phyloP scores from a whole-genome alignment of 2,888 invertebrate species.

The Lochmaea crataegi region DNA sequence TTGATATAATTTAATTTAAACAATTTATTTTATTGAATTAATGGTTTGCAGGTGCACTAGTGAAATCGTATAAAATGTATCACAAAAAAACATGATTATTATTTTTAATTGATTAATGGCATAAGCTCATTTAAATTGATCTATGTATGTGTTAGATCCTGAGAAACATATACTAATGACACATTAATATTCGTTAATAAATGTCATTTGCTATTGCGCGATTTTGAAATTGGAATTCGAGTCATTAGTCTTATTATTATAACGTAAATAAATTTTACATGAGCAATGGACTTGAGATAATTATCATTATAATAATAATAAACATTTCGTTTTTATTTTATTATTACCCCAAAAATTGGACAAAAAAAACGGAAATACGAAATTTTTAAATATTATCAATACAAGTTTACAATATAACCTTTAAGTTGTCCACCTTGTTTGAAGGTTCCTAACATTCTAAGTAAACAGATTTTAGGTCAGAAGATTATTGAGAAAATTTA shows the following conservation, averaged over 20 bases:
- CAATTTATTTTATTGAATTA: not conserved
- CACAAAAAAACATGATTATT: not conserved
- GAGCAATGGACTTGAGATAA: not conserved
- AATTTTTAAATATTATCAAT: too few species aligned
- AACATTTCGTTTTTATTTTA: too few species aligned
- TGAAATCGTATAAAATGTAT: constrained; percentile 6
- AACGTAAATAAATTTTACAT: not conserved
- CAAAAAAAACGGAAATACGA: too few species aligned
- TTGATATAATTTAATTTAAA: not conserved
- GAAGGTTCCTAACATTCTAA: too few species aligned
- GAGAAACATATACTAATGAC: constrained; percentile 9
- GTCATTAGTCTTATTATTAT: not conserved
- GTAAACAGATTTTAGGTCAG: too few species aligned
- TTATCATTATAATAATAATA: not conserved
- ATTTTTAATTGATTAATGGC: constrained; percentile 5
- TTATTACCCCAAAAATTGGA: too few species aligned
- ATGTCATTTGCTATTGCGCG: not conserved
- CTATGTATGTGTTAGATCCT: not conserved
- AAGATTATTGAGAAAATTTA: too few species aligned
- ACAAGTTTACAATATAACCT: too few species aligned
- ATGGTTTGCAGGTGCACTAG: constrained; percentile 6
- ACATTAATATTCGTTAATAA: constrained; percentile 12
- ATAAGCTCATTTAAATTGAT: constrained; percentile 2
- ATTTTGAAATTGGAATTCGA: constrained; percentile 3
- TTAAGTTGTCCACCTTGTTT: too few species aligned